Base-by-base conservation (phyloP, 2,797 vertebrate species). In the Onychomys leucogaster region DNA sequence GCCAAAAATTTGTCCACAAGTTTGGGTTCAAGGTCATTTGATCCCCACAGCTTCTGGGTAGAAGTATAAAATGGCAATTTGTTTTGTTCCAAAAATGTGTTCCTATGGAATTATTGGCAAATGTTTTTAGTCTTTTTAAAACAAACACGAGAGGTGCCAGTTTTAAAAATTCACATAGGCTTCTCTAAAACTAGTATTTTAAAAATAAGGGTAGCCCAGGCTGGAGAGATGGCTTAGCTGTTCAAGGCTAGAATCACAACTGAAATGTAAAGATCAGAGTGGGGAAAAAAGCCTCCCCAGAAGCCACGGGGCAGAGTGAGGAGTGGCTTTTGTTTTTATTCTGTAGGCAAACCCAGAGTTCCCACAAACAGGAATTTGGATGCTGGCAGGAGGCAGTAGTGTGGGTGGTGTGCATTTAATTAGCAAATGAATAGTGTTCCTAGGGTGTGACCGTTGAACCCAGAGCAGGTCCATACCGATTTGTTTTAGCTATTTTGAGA, bases 361-460 rank as follows among this genome's bases (percentile, higher is more conserved):
- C 97, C 96, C 95, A 4, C 37, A 97, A 96, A 90, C 96, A 98
- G 98, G 97, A 98, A 98, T 97, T 96, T 96, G 96, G 96, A 83
- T 97, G 92, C 96, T 98, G 96, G 97, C 95, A 97, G 97, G 96
- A 88, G 0, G 88, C 98, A 93, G 82, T 97, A 96, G 97, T 95
- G 80, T 96, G 97, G 93, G 95, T 34, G 27, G 88, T 92, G 96
- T 91, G 93, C 82, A 96, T 98, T 98, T 98, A 98, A 98, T 98
- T 98, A 98, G 92, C 97, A 96, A 98, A 98, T 97, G 97, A 98
- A 98, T 98, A 97, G 96, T 97, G 92, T 97, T 98, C 96, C 97
- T 96, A 76, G 29, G 69, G 95, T 97, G 97, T 98, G 97, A 98
- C 94, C 91, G 94, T 41, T 98, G 97, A 97, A 97, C 98, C 96